phyloP scores from a whole-genome alignment of 2,888 invertebrate species.

The Alentia gelatinosa region DNA sequence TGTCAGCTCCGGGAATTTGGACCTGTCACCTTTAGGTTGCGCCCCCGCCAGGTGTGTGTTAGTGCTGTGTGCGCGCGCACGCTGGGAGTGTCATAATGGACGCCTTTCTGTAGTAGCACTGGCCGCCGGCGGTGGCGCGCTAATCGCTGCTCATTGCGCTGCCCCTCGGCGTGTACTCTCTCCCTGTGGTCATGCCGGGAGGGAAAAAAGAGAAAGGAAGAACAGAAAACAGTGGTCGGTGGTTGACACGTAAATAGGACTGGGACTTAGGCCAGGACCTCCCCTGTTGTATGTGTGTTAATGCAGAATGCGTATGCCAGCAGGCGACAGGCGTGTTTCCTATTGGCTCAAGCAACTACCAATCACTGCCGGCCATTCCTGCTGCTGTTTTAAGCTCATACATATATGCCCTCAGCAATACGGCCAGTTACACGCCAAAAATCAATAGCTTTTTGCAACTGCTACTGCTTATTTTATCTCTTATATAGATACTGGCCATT shows the following conservation, averaged over 20 bases:
- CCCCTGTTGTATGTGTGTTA: background rate
- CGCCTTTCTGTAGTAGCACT: background rate
- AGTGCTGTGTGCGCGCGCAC: background rate
- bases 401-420: too few species aligned
- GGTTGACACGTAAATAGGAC: background rate
- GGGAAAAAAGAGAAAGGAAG: background rate
- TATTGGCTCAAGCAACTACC: too few species aligned
- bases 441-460: too few species aligned
- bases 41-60: background rate
- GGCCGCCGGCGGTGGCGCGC: constrained; percentile 21
- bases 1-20: too few species aligned
- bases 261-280: background rate
- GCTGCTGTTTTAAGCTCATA: too few species aligned
- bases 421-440: too few species aligned
- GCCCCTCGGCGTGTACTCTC: background rate
- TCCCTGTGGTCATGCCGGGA: background rate
- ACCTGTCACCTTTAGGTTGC: background rate
- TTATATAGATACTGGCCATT: too few species aligned
- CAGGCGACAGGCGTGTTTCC: background rate
- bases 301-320: background rate
- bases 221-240: background rate
- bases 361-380: too few species aligned
- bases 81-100: background rate
- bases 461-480: too few species aligned
- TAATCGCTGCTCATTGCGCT: constrained; percentile 24